Percentiles rank a stretch among this genome's conserved stretches.
Conservation (phyloP, 2,888 invertebrate genomes). For the Folsomia manolachei region DNA sequence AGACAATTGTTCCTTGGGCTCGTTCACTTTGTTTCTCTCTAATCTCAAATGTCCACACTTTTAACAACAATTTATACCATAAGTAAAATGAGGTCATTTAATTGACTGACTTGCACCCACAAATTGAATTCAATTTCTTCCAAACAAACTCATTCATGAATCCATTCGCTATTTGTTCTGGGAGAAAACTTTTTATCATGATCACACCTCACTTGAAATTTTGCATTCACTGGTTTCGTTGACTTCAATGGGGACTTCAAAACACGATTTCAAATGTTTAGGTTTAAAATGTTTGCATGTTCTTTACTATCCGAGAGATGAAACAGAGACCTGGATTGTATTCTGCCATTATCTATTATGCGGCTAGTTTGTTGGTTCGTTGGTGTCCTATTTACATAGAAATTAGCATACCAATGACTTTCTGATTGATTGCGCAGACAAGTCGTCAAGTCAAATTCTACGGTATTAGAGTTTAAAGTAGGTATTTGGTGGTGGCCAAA, state of each 20-base stretch:
- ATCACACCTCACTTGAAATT: not conserved
- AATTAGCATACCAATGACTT: no score
- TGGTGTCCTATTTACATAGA: no score
- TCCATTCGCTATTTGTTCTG: not conserved
- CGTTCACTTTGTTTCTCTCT: not conserved
- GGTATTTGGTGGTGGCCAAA: no score
- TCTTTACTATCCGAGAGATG: no score
- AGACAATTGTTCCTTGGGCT: not conserved
- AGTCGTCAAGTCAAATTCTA: no score
- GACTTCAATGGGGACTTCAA: not conserved
- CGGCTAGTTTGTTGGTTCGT: no score
- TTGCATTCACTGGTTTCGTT: no score
- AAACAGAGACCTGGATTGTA: not conserved
- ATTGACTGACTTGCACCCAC: not conserved
- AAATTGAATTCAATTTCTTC: no score
- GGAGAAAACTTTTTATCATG: not conserved
- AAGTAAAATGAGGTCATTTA: not conserved
- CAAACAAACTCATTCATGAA: not conserved
- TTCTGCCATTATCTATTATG: no score
- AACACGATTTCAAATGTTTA: not conserved
- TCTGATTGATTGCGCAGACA: no score
- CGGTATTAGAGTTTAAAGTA: no score
- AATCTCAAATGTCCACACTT: not conserved
- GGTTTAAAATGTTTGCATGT: no score
- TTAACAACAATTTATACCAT: not conserved